Evolutionary conservation across 1,140 invertebrate species (phyloP).

Genomic region (Psilanteris sp.): DNA sequence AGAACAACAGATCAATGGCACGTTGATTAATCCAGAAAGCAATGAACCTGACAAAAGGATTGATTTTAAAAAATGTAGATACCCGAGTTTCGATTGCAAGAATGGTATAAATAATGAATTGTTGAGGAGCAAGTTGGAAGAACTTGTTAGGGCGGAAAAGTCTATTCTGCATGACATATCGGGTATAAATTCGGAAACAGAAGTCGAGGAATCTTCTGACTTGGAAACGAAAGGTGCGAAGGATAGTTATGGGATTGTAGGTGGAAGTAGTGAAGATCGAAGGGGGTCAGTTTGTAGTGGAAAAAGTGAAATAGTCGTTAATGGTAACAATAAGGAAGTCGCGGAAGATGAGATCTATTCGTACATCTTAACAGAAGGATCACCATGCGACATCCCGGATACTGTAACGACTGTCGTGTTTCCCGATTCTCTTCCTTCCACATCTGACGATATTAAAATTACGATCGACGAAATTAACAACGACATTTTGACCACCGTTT

Average conservation of each 20-base stretch:
- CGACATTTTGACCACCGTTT: slow-evolving; percentile 36
- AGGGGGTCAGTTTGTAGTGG: not conserved
- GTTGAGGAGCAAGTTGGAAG: slow-evolving; percentile 56
- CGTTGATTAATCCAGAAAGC: too few relatives aligned
- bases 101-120: slow-evolving; percentile 30
- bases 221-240: too few relatives aligned
- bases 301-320: not conserved
- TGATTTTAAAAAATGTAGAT: not conserved
- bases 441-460: slow-evolving; percentile 53
- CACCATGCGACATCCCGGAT: slow-evolving; percentile 76
- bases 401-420: slow-evolving; percentile 76
- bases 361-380: slow-evolving; percentile 76
- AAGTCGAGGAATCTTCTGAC: not conserved
- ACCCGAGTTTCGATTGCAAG: slow-evolving; percentile 22
- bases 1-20: too few relatives aligned
- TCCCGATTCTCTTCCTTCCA: slow-evolving; percentile 52
- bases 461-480: slow-evolving; percentile 52
- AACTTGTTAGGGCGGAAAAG: slow-evolving; percentile 60
- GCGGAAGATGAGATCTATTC: too few relatives aligned
- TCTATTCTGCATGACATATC: slow-evolving; percentile 27
- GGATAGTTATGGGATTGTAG: too few relatives aligned
- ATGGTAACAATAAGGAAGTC: too few relatives aligned
- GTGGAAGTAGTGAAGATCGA: not conserved
- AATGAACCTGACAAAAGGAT: too few relatives aligned
- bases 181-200: not conserved